Base-by-base conservation (phyloP, 2,113 vertebrate species). In the Mustelus asterias region DNA sequence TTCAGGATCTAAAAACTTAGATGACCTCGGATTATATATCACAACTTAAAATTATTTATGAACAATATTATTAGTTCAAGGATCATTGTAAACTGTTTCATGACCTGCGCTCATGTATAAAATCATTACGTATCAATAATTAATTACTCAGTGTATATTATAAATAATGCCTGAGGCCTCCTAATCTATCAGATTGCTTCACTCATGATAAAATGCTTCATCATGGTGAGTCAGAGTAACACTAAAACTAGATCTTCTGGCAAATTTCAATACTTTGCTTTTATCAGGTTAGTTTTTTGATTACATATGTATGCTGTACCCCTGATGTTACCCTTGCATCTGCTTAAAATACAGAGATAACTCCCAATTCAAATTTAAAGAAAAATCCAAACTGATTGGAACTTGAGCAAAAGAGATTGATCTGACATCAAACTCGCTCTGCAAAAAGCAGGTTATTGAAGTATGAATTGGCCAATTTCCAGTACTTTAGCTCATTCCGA, bases 11-110 rank as follows among this genome's bases (percentile, higher is more conserved):
- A 65, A 33, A n/a, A 65, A 63, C 22, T n/a, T 22, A 37, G 89
- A 93, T 65, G 33, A 65, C 89, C 33, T 37, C 20, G 63, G n/a
- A 14, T 65, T 1, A 65, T 65, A 37, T 5, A 37, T 13, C 33
- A 37, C 1, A 2, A 37, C 60, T 93, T 37, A 93, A 72, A 24
- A 70, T 94, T 44, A 70, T 26, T 70, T 94, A 94, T 94, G 65
- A 95, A 72, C 41, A 70, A 95, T 33, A 76, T 95, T 44, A 94
- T 94, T 65, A 69, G 22, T 26, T 76, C 22, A 48, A 4, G 29
- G 72, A 70, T 69, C 41, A 95, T 44, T 54, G 65, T 54, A 95
- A 95, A 95, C 69, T 95, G 41, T 95, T 95, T 72, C 20, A 95
- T 54, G 24, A 54, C 72, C 69, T 54, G 24, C 41, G 41, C 26